phyloP scores from a whole-genome alignment of 2,113 vertebrate genomes.

The Clarias magur region DNA sequence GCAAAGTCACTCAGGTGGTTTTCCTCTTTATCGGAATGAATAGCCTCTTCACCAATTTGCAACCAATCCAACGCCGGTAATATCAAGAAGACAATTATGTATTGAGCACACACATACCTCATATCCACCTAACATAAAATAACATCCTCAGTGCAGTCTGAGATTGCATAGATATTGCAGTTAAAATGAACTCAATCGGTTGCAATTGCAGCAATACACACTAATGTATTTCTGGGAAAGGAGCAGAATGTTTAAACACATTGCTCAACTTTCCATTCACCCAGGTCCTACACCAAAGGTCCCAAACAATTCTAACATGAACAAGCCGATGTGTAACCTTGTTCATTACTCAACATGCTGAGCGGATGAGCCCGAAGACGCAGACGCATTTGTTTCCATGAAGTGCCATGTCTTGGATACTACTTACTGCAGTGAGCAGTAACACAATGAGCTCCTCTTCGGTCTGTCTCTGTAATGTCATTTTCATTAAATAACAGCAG shows the following conservation, averaged over 20 bases:
- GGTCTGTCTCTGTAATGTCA: slow-evolving; percentile 26
- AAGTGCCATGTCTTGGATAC: slow-evolving; percentile 9
- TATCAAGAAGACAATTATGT: slow-evolving; percentile 27
- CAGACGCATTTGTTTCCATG: slow-evolving; percentile 32
- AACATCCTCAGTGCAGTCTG: not conserved
- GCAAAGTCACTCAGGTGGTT: slow-evolving; percentile 29
- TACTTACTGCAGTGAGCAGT: slow-evolving; percentile 27
- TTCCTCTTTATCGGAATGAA: slow-evolving; percentile 41
- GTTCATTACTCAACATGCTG: slow-evolving; percentile 24
- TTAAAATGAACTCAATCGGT: slow-evolving; percentile 17
- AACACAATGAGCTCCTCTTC: slow-evolving; percentile 8
- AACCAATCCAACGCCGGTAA: slow-evolving; percentile 22
- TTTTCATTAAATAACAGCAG: slow-evolving; percentile 38
- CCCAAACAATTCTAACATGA: slow-evolving; percentile 11
- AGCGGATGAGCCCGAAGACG: slow-evolving; percentile 1
- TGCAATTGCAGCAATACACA: not conserved
- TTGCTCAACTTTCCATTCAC: not conserved
- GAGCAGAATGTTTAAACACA: not conserved
- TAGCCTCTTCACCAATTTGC: slow-evolving; percentile 46
- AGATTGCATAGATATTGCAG: not conserved
- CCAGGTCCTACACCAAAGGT: not conserved
- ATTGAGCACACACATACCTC: slow-evolving; percentile 4
- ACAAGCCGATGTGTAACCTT: slow-evolving; percentile 5
- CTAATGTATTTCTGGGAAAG: not conserved
- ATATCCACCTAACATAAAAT: slow-evolving; percentile 3